A percentile compares a stretch with the other conserved stretches of the same genome.
These are phyloP conservation scores for Corythoichthys intestinalis DNA, from an alignment of 2,113 vertebrate species.

Conservation along the genomic window DNA sequence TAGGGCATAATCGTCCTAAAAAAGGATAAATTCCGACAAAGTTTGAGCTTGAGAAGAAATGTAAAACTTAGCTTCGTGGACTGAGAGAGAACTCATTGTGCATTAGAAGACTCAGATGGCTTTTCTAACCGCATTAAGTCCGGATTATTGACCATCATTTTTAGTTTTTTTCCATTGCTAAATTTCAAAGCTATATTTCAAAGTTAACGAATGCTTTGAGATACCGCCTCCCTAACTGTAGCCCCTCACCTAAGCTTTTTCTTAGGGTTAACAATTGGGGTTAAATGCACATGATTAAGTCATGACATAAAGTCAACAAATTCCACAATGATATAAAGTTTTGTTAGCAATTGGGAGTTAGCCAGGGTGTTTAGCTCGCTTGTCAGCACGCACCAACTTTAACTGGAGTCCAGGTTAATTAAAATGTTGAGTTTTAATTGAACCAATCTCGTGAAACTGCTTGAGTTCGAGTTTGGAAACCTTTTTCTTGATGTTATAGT, in stretches of 20 bases:
- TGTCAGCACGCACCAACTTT: too few species aligned
- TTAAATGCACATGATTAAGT: neutral
- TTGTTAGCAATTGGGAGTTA: neutral
- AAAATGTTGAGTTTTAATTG: too few species aligned
- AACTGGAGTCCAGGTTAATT: too few species aligned
- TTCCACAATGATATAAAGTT: neutral
- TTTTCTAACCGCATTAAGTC: conserved; percentile 30
- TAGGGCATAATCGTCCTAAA: neutral
- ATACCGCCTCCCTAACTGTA: conserved; percentile 23
- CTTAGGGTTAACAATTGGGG: neutral
- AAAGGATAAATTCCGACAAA: neutral
- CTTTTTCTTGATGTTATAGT: too few species aligned
- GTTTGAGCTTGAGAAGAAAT: conserved; percentile 14
- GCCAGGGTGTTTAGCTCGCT: too few species aligned
- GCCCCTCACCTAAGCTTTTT: conserved; percentile 24
- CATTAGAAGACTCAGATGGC: conserved; percentile 24
- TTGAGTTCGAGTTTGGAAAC: too few species aligned
- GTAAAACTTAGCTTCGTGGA: neutral
- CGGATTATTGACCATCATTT: conserved; percentile 43
- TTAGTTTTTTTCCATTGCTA: conserved; percentile 39
- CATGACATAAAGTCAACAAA: neutral
- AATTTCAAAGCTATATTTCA: conserved; percentile 55
- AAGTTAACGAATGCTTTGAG: conserved; percentile 40
- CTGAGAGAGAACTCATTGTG: conserved; percentile 7
- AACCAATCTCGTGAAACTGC: too few species aligned